Base-by-base conservation (phyloP, 2,888 invertebrate genomes). In the Dolomedes plantarius region DNA sequence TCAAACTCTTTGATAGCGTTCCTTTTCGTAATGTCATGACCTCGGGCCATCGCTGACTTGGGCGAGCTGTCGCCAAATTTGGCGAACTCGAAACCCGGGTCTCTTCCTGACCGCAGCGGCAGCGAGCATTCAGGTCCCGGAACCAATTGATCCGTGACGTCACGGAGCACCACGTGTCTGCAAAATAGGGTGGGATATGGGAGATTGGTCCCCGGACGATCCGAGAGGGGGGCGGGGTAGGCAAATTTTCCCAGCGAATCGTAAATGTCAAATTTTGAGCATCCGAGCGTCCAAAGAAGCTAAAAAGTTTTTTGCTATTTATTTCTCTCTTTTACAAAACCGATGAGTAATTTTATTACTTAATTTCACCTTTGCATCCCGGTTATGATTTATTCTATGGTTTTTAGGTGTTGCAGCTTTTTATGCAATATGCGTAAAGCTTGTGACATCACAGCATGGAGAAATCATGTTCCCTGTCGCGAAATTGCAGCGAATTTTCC, bases 121-220 rank as follows among this genome's bases (percentile, higher is more conserved):
- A 36, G 9, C 36, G 36, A 36, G 36, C 36, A 3, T 6, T 23
- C 56, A 56, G 56, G 56, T 56, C 67, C 67, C 67, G 32, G 67
- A 67, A 67, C 82, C 50, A n/a, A 81, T 83, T 83, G 82, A 83
- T 83, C 82, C 72, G 41, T 83, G 82, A 83, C 82, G 82, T 83
- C 82, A 83, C 72, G 16, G 36, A 41, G 64, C 69, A 62, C 76
- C 80, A 80, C 80, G 80, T 80, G 80, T 71, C 76, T 46, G 71
- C 76, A 65, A 56, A 56, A 56, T 23, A 11, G 56, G 56, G 16
- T 56, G 16, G 56, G 56, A 23, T 56, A 23, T 16, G 56, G 16
- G 56, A 3, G 5, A 23, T 1, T 7, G 23, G 56, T 23, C 23
- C 16, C 23, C 16, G 46, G 46, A 9, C 56, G 23, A 56, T 56